Base-by-base conservation (phyloP, 2,888 invertebrate genomes). In the Brenthis daphne region DNA sequence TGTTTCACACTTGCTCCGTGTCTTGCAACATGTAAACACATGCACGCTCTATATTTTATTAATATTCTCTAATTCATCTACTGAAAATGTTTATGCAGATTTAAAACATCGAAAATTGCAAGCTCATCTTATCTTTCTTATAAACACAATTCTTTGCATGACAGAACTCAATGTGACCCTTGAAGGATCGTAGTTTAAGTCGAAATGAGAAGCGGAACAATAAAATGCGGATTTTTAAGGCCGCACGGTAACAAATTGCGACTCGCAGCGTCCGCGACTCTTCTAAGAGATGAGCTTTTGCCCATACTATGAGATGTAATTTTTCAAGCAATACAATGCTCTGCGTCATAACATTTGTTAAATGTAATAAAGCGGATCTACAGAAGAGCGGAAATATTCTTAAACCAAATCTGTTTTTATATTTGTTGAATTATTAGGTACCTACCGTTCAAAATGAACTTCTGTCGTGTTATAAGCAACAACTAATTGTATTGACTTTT, bases 181-280 rank as follows among this genome's bases (percentile, higher is more conserved):
- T 72, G 76, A 74, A 77, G 76, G 79, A 77, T 79, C 81, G 77
- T 83, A 85, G 84, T 87, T 87, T 84, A 81, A 86, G 83, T 80
- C 84, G 82, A 85, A 87, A 87, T 85, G 87, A 87, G 84, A 82
- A 84, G 82, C 82, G 84, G 85, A 84, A 88, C 89, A 89, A 88
- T 90, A 90, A 89, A 90, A 90, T 88, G 87, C 78, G 89, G 87
- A 88, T 90, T 91, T 91, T 90, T 89, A 90, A 90, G 88, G 87
- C 85, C 87, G 85, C 87, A 82, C 83, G 84, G 77, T 86, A 88
- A 89, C 90, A 90, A 91, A 90, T 91, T 90, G 89, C 86, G 84
- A 84, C 83, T 82, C 78, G 80, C 77, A 83, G 80, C 82, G 80
- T 82, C 85, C 85, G 82, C 84, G 81, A 83, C 82, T 77, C 81